Base-by-base conservation (phyloP, 1,140 invertebrate species). In the Trichonephila inaurata region DNA sequence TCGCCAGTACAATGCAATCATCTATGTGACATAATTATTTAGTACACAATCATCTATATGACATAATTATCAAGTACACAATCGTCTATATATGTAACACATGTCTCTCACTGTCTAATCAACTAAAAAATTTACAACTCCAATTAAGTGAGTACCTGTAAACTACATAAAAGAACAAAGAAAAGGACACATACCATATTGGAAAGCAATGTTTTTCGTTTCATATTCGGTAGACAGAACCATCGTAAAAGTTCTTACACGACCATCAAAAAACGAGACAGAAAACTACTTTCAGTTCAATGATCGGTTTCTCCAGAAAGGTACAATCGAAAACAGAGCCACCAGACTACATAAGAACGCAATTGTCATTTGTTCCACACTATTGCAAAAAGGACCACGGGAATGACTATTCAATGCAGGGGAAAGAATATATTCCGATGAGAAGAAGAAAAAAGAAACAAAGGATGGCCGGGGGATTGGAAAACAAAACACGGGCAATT, bases 401-500 rank as follows among this genome's bases (percentile, higher is more conserved):
- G 21, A n/a, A n/a, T 60, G 82, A n/a, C 82, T 58, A 19, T 28
- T 58, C 44, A 51, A 24, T n/a, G 66, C 21, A 24, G 24, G 66
- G 8, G 66, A 28, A 69, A 24, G 72, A 24, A 77, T 24, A n/a
- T 83, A 51, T 58, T 83, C 44, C 40, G 24, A 77, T 19, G 14
- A 24, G 72, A 24, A 77, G 14, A 10, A 10, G n/a, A 58, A n/a
- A n/a, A 69, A 24, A 66, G 24, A 40, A 77, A 77, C 72, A 77
- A 77, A 77, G 28, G 4, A 33, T 58, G 28, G 72, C 72, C 72
- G 72, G 28, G 72, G 72, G 51, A 51, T 51, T 51, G 51, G 51
- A 51, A 83, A 83, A 83, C 82, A 83, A 83, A 83, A 83, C 77
- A 62, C 44, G 44, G 51, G 77, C 89, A 91, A 91, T 91, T 91